A percentile compares a stretch with the other conserved stretches of the same genome.
Conservation (phyloP, 2,797 vertebrate genomes). For the Myripristis murdjan region DNA sequence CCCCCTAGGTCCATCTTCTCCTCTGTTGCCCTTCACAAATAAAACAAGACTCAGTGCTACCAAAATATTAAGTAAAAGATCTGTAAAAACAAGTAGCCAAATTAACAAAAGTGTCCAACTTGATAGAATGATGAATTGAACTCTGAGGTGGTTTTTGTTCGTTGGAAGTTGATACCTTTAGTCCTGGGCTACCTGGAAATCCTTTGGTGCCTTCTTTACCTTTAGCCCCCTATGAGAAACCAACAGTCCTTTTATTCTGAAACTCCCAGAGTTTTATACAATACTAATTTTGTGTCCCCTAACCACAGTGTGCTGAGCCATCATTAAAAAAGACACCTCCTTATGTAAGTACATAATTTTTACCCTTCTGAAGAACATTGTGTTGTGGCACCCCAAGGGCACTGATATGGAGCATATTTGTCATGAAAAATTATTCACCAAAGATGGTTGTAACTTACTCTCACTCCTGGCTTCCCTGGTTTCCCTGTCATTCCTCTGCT, state of each 20-base stretch:
- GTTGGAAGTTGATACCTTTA: conserved; percentile 70
- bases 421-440: neutral
- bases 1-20: conserved; percentile 75
- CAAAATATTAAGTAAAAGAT: neutral
- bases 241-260: conserved; percentile 15
- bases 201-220: conserved; percentile 75
- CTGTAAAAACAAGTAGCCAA: neutral
- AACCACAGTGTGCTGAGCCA: neutral
- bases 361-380: neutral
- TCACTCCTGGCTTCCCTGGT: conserved; percentile 75
- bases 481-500: conserved; percentile 69
- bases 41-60: neutral
- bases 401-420: neutral
- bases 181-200: conserved; percentile 66
- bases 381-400: neutral
- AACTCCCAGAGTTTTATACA: too few relatives aligned
- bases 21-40: conserved; percentile 78
- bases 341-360: neutral
- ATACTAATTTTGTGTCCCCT: too few relatives aligned
- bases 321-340: neutral
- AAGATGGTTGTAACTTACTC: conserved; percentile 61
- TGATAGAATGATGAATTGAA: conserved; percentile 14
- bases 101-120: neutral
- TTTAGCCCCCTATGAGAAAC: conserved; percentile 77
- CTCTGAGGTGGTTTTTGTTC: neutral